Percentiles rank a stretch among this genome's conserved stretches.
Evolutionary conservation across 2,888 invertebrate species (phyloP).

Genomic region (Pyrrhia umbra): DNA sequence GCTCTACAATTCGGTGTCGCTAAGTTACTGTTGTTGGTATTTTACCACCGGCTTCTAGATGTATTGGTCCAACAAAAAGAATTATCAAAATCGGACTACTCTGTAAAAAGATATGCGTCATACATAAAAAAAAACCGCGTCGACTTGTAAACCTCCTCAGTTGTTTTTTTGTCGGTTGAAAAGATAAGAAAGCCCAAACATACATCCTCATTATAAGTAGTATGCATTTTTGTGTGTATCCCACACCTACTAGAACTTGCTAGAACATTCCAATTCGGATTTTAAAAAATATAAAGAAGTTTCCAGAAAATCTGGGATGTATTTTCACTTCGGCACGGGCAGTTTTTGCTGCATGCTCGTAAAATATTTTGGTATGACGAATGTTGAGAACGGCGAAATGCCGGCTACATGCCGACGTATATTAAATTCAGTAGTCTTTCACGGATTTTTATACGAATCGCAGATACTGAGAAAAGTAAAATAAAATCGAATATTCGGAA

Average conservation of each 20-base stretch:
- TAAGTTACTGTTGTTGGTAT: no score
- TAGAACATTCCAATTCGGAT: not conserved
- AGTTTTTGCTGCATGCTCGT: not conserved
- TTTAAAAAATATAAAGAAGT: not conserved
- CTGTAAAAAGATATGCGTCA: no score
- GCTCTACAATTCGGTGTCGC: no score
- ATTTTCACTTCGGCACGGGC: constrained; percentile 16
- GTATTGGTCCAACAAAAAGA: no score
- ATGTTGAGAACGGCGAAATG: constrained; percentile 18
- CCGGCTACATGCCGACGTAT: constrained; percentile 4
- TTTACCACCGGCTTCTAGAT: no score
- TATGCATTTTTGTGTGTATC: no score
- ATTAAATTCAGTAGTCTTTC: constrained; percentile 9
- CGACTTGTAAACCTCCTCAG: no score
- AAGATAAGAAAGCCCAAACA: no score
- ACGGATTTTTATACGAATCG: not conserved
- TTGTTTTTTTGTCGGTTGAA: no score
- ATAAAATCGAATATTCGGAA: not conserved
- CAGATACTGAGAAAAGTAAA: not conserved
- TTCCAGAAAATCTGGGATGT: constrained; percentile 4
- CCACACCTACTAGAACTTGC: not conserved
- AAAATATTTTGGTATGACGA: constrained; percentile 35
- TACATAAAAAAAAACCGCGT: no score
- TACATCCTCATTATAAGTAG: no score
- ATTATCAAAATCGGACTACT: no score